Evolutionary conservation across 2,888 invertebrate species (phyloP).

Genomic region (Megastigmus dorsalis): DNA sequence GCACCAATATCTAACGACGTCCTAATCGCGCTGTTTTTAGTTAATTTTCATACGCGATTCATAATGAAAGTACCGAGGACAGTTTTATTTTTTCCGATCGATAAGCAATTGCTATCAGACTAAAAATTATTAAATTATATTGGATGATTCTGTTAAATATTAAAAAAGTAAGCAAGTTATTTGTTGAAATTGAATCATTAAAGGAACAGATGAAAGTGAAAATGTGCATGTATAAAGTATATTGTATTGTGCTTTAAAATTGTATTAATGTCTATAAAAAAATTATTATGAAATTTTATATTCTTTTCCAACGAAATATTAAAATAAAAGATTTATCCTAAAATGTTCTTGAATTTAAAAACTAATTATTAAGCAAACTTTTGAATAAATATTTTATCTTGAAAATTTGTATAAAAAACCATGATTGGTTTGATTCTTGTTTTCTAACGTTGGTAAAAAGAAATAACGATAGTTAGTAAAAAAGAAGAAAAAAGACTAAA

Average conservation of each 20-base stretch:
- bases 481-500: too few species aligned
- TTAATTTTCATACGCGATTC: constrained; percentile 15
- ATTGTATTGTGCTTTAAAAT: constrained; percentile 12
- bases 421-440: too few species aligned
- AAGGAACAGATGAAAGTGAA: constrained; percentile 40
- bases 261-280: constrained; percentile 40
- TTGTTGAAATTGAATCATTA: constrained; percentile 20
- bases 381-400: too few species aligned
- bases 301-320: constrained; percentile 38
- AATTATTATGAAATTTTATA: constrained; percentile 39
- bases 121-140: constrained; percentile 7
- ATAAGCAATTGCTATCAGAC: constrained; percentile 12
- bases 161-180: constrained; percentile 11
- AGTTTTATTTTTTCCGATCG: constrained; percentile 20
- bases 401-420: too few species aligned
- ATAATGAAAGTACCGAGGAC: constrained; percentile 37
- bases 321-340: too few species aligned
- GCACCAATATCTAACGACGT: constrained; percentile 45
- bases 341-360: too few species aligned
- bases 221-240: constrained; percentile 27
- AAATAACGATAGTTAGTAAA: too few species aligned
- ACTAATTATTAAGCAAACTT: too few species aligned
- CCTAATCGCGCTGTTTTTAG: constrained; percentile 25
- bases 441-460: too few species aligned
- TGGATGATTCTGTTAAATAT: constrained; percentile 9